phyloP scores from a whole-genome alignment of 2,888 invertebrate species.

The Andricus curvator region DNA sequence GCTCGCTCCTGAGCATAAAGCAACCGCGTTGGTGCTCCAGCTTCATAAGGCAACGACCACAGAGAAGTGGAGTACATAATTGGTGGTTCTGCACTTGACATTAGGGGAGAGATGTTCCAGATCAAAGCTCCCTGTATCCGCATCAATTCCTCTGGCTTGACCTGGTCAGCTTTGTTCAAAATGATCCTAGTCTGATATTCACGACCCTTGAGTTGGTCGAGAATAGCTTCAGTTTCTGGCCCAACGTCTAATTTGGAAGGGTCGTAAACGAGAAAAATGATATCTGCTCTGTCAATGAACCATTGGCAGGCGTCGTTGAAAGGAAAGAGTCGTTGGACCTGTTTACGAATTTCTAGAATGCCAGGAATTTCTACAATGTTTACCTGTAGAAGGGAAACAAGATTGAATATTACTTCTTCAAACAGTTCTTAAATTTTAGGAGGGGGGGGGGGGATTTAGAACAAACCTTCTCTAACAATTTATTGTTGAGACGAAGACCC shows the following conservation, averaged over 20 bases:
- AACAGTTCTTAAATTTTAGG: not conserved
- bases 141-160: slow-evolving; percentile 95
- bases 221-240: slow-evolving; percentile 95
- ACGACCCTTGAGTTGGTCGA: slow-evolving; percentile 95
- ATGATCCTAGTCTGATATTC: slow-evolving; percentile 96
- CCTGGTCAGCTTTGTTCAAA: slow-evolving; percentile 95
- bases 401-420: not conserved
- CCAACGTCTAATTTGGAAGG: slow-evolving; percentile 97
- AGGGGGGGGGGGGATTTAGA: not conserved
- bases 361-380: slow-evolving; percentile 98
- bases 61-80: slow-evolving; percentile 93
- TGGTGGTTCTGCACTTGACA: slow-evolving; percentile 96
- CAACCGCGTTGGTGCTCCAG: slow-evolving; percentile 89
- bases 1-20: slow-evolving; percentile 94
- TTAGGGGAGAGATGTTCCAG: slow-evolving; percentile 97
- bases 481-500: slow-evolving; percentile 89
- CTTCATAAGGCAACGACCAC: slow-evolving; percentile 92
- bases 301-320: slow-evolving; percentile 98
- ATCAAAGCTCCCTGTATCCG: slow-evolving; percentile 95
- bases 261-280: slow-evolving; percentile 96
- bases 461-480: slow-evolving; percentile 91
- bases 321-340: slow-evolving; percentile 94
- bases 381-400: slow-evolving; percentile 81
- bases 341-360: slow-evolving; percentile 95
- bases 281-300: slow-evolving; percentile 97